Conservation (phyloP, 2,797 vertebrate species). For the Chanos chanos region DNA sequence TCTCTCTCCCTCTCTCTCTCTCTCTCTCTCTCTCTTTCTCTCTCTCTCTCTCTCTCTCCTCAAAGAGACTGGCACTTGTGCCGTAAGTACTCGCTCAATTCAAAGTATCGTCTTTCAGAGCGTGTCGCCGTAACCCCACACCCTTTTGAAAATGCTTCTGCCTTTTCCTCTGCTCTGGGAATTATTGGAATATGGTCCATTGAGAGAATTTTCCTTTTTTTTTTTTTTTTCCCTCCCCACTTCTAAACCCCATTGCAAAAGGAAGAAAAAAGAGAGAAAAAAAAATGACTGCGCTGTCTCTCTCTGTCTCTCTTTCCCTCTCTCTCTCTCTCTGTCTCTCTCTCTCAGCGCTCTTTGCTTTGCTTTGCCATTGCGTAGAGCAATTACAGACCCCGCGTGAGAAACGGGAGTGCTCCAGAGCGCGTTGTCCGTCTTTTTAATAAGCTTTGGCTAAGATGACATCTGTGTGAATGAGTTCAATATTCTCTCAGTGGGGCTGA, state of each 20-base stretch:
- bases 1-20: background rate
- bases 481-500: conserved; percentile 66
- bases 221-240: conserved; percentile 4
- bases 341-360: conserved; percentile 70
- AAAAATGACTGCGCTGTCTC: too few relatives aligned
- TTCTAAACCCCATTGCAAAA: conserved; percentile 51
- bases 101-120: conserved; percentile 64
- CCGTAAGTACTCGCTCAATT: conserved; percentile 61
- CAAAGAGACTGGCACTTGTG: conserved; percentile 55
- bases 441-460: conserved; percentile 79
- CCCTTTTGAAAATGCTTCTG: conserved; percentile 54
- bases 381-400: conserved; percentile 65
- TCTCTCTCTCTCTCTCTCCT: conserved; percentile 19
- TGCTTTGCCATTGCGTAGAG: conserved; percentile 70
- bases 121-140: conserved; percentile 68
- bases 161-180: conserved; percentile 62
- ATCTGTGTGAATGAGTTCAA: conserved; percentile 75
- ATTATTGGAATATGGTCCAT: conserved; percentile 72
- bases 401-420: conserved; percentile 20
- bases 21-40: background rate
- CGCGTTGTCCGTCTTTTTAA: conserved; percentile 73
- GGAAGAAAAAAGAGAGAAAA: too few relatives aligned
- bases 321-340: conserved; percentile 8
- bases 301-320: conserved; percentile 46
- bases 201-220: conserved; percentile 55